Evolutionary conservation across 2,113 vertebrate genomes (phyloP), one percentile per base, ranked within the genome.

Genomic region (Hyla sarda): DNA sequence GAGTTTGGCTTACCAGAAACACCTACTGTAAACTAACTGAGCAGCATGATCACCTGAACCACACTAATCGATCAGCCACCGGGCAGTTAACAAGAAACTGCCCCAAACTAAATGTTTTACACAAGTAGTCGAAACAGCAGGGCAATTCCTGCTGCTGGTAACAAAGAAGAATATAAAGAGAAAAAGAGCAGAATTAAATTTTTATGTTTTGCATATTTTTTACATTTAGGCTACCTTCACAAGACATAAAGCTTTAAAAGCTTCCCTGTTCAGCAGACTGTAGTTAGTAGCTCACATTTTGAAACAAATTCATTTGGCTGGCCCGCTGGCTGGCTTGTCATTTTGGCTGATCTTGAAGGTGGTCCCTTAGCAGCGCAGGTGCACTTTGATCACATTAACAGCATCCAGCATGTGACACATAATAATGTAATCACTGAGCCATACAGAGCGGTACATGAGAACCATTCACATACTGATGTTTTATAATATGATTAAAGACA

Each of bases 311-410:
- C 65, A 69, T 34, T 69, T 71, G 67, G 65, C 30, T 37, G 14
- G 13, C 62, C 32, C 6, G 30, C 28, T 32, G 65, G 34, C 34
- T 71, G 67, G 34, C 67, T 37, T 41, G 67, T 71, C 17, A 9
- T 71, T 37, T 41, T 71, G 67, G 67, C 67, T 41, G 32, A 32
- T 23, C 67, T 71, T 71, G 67, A 11, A 71, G 67, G 67, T 71
- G 34, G 67, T 41, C 67, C 67, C 67, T 41, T 41, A 41, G 34
- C 67, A 71, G 34, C 67, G 34, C 67, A 71, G 67, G 67, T 71
- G 67, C 14, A 71, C 67, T 71, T 71, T 71, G 67, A 71, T 71
- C 67, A 71, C 67, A 41, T 71, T 71, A 41, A 71, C 62, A 6
- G 14, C 17, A 71, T 71, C 6, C 32, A 21, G 67, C 67, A 41